Evolutionary conservation across 1,140 invertebrate species (phyloP), one percentile per base, ranked within the genome.

Genomic region (Aradophagus sp.): DNA sequence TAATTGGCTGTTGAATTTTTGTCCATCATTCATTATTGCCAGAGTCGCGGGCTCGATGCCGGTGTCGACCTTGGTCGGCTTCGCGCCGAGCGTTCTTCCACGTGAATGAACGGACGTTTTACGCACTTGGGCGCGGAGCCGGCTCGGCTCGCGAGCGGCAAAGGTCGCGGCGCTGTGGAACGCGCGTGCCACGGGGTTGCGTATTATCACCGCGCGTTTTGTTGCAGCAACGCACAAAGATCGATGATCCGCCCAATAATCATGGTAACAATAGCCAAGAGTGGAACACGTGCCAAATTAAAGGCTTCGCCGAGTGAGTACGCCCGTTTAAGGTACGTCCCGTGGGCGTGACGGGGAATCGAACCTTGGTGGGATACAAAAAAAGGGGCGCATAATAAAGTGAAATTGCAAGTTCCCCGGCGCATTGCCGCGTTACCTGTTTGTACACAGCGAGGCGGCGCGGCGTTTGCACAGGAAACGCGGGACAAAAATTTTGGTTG

Each of bases 281-380:
- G 77, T 79, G 72, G 75, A 80, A 79, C 77, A 81, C 80, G 79
- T 82, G 80, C 80, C 76, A 83, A 83, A 82, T 83, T 82, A 80
- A 81, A 82, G 80, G 81, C 74, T 78, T 77, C 47, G 76, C 47
- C 29, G 36, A 63, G 58, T 56, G 58, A 63, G 66, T 59, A 65
- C 58, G 68, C 50, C 58, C 61, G 65, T 78, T 79, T 77, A 75
- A 77, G 59, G 52, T 55, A 48, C 48, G 50, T 48, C 55, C 53
- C 39, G 59, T 69, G 53, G 68, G 68, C 73, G 68, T 75, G 62
- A 58, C 62, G 59, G 58, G 26, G 19, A 58, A 29, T 63, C 26
- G 67, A 27, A 59, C 59, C 53, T 66, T 65, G 39, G 53, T 8
- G 27, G 55, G 19, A 42, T 26, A 52, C 29, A 63, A 70, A 70